Percentiles rank a stretch among this genome's conserved stretches.
These are phyloP conservation scores for Coccyzus lansbergi DNA, from an alignment of 2,797 vertebrate species.

Conservation along the genomic window DNA sequence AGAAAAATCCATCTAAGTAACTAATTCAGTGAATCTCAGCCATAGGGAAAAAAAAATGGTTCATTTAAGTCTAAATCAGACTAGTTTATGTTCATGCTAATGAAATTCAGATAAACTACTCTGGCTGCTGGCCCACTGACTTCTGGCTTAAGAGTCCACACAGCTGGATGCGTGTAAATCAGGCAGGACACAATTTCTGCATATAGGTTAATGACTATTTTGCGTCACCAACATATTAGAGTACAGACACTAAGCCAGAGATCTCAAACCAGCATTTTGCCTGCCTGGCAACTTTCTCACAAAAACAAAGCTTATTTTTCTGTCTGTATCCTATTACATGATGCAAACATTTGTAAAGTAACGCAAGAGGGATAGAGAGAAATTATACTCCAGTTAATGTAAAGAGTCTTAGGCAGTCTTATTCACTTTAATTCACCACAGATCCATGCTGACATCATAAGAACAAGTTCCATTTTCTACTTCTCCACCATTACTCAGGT, in stretches of 20 bases:
- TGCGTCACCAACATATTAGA: neutral
- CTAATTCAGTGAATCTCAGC: neutral
- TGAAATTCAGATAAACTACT: conserved; percentile 43
- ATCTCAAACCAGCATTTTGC: neutral
- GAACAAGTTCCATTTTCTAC: neutral
- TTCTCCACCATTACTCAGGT: neutral
- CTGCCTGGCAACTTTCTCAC: conserved; percentile 15
- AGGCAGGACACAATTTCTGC: conserved; percentile 37
- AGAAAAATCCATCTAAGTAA: neutral
- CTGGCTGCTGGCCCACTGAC: conserved; percentile 17
- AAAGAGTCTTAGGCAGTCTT: neutral
- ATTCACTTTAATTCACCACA: neutral
- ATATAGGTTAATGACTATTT: conserved; percentile 42
- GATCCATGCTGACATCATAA: neutral
- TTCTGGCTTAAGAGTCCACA: conserved; percentile 18
- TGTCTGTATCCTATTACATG: neutral
- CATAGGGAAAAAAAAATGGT: neutral
- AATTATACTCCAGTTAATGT: neutral
- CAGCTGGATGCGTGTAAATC: conserved; percentile 52
- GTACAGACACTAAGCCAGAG: conserved; percentile 6
- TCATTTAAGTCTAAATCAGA: conserved; percentile 27
- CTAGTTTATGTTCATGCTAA: neutral
- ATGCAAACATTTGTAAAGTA: neutral
- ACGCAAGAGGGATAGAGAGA: neutral
- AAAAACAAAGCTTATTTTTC: neutral